Evolutionary conservation across 2,888 invertebrate species (phyloP), one percentile per base, ranked within the genome.

Genomic region (Aphidius colemani): DNA sequence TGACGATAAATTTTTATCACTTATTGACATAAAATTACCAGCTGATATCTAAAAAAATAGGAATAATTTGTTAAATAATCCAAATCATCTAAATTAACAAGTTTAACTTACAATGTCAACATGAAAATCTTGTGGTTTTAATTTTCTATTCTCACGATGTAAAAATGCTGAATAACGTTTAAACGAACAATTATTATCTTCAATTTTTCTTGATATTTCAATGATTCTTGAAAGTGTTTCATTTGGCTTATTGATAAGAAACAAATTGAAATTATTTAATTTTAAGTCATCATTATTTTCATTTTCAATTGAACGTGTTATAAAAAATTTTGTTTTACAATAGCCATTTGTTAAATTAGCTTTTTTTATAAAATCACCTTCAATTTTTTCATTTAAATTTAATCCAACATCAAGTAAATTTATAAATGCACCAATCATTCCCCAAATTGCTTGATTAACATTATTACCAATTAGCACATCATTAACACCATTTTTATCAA

Each of bases 101-200:
- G n/a, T n/a, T 18, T 18, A 18, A 50, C 51, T 59, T 13, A 59
- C 59, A 2, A 50, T 13, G 30, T 59, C 7, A 0, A 13, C 8
- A n/a, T 50, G 18, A 8, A 43, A 13, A 18, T 59, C 51, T 7
- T 8, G 43, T 50, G 11, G 9, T 13, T 18, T 41, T 9, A 11
- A 8, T 11, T 41, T 7, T 7, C 56, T n/a, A 10, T 13, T 41
- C 51, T 55, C 61, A 55, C 58, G 44, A 49, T 50, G 51, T 41
- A 56, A 49, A 50, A 63, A 62, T 41, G 59, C 58, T 7, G 49
- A 62, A 41, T 62, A 62, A 30, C n/a, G 13, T 40, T 40, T 49
- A 61, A 61, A 44, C 46, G 39, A 59, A 40, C 50, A 53, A 4
- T 61, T 45, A 46, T 48, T 18, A 9, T 10, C 40, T 13, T 55